Percentiles rank a stretch among this genome's conserved stretches.
These are phyloP conservation scores for Heliothis peltigera DNA, from an alignment of 2,888 invertebrate species.

Conservation along the genomic window DNA sequence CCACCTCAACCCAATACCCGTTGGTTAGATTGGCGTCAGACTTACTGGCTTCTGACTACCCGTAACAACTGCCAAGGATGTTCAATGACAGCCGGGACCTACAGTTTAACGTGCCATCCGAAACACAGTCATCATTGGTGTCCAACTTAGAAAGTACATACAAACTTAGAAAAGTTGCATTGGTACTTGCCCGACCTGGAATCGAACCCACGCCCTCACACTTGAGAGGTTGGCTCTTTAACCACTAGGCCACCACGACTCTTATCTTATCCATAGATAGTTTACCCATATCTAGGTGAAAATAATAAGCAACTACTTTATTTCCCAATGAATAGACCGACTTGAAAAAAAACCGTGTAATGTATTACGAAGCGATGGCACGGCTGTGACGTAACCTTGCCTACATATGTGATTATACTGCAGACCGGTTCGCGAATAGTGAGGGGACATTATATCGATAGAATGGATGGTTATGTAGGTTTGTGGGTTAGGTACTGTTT, in stretches of 20 bases:
- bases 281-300: neutral
- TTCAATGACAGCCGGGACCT: no score
- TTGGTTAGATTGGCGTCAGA: no score
- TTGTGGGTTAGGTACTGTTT: neutral
- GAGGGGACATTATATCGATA: slow-evolving; percentile 39
- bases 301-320: slow-evolving; percentile 9
- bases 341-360: slow-evolving; percentile 43
- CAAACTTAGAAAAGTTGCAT: no score
- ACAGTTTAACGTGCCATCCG: no score
- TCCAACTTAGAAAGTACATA: no score
- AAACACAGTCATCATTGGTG: no score
- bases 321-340: slow-evolving; percentile 51
- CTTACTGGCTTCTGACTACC: no score
- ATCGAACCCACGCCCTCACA: neutral
- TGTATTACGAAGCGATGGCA: slow-evolving; percentile 52
- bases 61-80: no score
- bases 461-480: neutral
- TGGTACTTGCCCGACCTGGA: no score
- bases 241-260: no score
- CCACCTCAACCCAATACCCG: no score
- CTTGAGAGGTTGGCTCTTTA: neutral
- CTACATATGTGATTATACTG: slow-evolving; percentile 71
- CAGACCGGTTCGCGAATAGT: slow-evolving; percentile 66
- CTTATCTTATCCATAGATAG: no score
- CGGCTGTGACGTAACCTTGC: slow-evolving; percentile 70